A percentile compares a stretch with the other conserved stretches of the same genome.
These are phyloP conservation scores for Margaritifera margaritifera DNA, from an alignment of 2,888 invertebrate genomes.

Conservation along the genomic window DNA sequence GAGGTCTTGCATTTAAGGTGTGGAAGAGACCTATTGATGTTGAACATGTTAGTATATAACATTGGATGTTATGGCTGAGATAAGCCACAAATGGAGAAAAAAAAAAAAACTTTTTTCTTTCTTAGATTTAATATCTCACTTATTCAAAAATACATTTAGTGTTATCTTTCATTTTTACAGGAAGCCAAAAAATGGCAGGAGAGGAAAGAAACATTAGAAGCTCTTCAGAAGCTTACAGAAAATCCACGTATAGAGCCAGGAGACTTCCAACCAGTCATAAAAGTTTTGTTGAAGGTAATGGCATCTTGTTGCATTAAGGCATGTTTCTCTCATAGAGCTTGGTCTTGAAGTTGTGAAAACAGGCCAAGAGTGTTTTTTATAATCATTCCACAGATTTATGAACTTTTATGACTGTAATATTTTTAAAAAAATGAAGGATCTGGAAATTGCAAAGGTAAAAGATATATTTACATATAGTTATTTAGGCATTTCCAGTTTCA, in stretches of 20 bases:
- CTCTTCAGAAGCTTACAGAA: slow-evolving; percentile 83
- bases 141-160: background rate
- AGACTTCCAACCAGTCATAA: slow-evolving; percentile 92
- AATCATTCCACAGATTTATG: no score
- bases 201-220: slow-evolving; percentile 91
- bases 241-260: slow-evolving; percentile 91
- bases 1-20: no score
- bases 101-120: background rate
- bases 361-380: no score
- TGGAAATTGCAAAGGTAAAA: background rate
- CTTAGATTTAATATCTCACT: background rate
- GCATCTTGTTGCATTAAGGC: background rate
- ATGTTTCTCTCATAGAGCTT: background rate
- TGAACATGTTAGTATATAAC: no score
- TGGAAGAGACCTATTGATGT: no score
- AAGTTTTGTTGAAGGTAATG: slow-evolving; percentile 87
- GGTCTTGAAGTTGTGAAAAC: no score
- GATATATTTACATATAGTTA: background rate
- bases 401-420: background rate
- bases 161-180: slow-evolving; percentile 39
- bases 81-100: no score
- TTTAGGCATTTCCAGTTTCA: no score
- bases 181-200: slow-evolving; percentile 98
- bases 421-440: background rate
- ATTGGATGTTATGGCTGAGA: no score